Evolutionary conservation across 2,113 vertebrate species (phyloP), one percentile per base, ranked within the genome.

Genomic region (Thymallus thymallus): DNA sequence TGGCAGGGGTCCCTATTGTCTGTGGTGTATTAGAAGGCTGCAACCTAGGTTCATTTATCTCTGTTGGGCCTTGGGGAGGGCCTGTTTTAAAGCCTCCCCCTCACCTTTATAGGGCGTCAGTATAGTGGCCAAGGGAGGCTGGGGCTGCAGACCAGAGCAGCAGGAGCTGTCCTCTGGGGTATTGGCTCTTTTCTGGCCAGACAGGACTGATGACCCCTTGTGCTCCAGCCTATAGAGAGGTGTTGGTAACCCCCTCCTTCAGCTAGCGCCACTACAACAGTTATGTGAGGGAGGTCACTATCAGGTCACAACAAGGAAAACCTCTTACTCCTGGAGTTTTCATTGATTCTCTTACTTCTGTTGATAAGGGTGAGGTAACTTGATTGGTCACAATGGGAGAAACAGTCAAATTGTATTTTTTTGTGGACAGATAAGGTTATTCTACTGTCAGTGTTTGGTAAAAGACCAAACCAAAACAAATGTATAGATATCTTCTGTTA

Each of bases 1-100:
- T 93, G 83, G 90, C 91, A 76, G 92, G 93, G 90, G 91, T 88
- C 73, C 92, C 89, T 88, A 95, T 98, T 98, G 97, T 98, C 87
- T 89, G 79, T 80, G 94, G 93, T 92, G 85, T 96, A 93, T 96
- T 93, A 95, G 94, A 93, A 94, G 93, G 92, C 86, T 88, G 88
- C 92, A 95, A 92, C 90, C 72, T 81, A 82, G 91, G 91, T 95
- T 95, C 93, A 95, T 98, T 96, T 95, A 94, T 97, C 96, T 95
- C 88, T 55, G 82, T 85, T 80, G 88, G 89, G 88, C 87, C 87
- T 81, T 41, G 82, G 88, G 88, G 92, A 94, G 94, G 93, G 91
- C 86, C 73, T 74, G 35, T 41, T 41, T 41, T 41, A 41, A 41
- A 41, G 35, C 35, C 85, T n/a, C n/a, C 41, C 56, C 82, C 72